Conservation (phyloP, 2,113 vertebrate genomes). For the Rostratula benghalensis region DNA sequence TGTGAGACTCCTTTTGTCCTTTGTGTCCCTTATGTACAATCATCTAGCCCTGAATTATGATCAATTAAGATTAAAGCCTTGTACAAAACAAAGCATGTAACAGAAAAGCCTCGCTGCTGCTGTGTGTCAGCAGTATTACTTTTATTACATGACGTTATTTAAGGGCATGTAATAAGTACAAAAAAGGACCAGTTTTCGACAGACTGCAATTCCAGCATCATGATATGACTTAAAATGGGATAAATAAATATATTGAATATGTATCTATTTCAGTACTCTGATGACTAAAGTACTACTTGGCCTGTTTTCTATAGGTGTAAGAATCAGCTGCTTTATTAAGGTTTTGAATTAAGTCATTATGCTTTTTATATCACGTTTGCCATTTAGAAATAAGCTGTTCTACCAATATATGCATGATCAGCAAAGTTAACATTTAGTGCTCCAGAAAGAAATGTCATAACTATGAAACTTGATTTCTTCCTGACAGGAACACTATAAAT, state of each 20-base stretch:
- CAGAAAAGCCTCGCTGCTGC: neutral
- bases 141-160: neutral
- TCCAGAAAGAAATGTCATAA: constrained; percentile 72
- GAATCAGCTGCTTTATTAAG: constrained; percentile 46
- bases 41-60: neutral
- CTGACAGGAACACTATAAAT: constrained; percentile 61
- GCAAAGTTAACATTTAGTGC: constrained; percentile 71
- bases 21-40: neutral
- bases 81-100: neutral
- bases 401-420: constrained; percentile 56
- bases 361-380: constrained; percentile 60
- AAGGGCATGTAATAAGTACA: neutral
- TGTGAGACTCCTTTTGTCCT: neutral
- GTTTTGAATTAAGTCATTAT: constrained; percentile 58
- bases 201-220: neutral
- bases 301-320: constrained; percentile 49
- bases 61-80: neutral
- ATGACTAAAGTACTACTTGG: constrained; percentile 45
- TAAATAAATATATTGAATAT: neutral
- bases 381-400: constrained; percentile 64
- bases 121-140: neutral
- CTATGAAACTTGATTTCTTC: constrained; percentile 69
- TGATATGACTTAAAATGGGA: neutral
- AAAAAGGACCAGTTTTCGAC: neutral
- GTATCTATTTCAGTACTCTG: constrained; percentile 26